Conservation (phyloP, 2,797 vertebrate genomes). For the Menidia menidia region DNA sequence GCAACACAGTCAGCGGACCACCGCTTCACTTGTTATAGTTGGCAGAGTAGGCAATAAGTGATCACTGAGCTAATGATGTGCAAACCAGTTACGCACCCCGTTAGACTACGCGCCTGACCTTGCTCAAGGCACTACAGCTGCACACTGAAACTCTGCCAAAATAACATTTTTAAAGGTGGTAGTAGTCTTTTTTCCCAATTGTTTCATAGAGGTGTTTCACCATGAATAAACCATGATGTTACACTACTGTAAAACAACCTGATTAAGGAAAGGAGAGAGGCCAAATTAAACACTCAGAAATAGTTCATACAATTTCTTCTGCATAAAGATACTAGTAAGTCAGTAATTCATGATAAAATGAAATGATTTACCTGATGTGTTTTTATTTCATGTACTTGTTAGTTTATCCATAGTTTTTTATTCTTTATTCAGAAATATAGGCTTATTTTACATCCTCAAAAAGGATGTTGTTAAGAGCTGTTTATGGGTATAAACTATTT, state of each 20-base stretch:
- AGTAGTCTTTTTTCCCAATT: neutral
- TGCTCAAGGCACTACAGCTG: slow-evolving; percentile 59
- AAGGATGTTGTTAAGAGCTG: neutral
- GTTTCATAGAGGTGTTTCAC: neutral
- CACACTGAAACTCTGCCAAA: slow-evolving; percentile 55
- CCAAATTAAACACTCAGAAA: neutral
- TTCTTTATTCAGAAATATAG: neutral
- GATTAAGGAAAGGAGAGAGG: slow-evolving; percentile 2
- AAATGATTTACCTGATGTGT: neutral
- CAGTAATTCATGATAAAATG: neutral
- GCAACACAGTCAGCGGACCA: slow-evolving; percentile 23
- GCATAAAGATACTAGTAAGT: neutral
- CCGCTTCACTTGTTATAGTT: slow-evolving; percentile 48
- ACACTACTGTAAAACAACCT: neutral
- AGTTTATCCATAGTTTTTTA: neutral
- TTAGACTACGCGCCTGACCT: slow-evolving; percentile 51
- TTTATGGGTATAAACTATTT: neutral
- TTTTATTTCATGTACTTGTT: neutral
- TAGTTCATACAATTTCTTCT: neutral
- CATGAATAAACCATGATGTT: slow-evolving; percentile 4
- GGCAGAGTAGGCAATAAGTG: slow-evolving; percentile 56
- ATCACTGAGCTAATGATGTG: slow-evolving; percentile 72
- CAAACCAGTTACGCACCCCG: slow-evolving; percentile 52
- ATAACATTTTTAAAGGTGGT: slow-evolving; percentile 26
- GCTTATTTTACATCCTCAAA: too few relatives aligned